Evolutionary conservation across 2,797 vertebrate species (phyloP), one percentile per base, ranked within the genome.

Genomic region (Gambelia wislizenii): DNA sequence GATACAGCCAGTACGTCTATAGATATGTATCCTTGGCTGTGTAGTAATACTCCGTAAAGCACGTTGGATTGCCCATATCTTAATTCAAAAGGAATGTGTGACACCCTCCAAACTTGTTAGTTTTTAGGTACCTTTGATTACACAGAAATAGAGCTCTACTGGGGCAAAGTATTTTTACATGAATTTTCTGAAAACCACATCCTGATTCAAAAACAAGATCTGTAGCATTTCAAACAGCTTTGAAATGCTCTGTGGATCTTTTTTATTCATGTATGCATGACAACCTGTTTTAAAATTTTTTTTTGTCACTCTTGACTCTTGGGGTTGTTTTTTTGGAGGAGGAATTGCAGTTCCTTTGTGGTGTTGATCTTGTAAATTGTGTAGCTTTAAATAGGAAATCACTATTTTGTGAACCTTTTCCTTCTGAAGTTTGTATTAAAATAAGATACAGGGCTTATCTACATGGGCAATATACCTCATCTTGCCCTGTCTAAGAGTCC

Each of bases 401-500:
- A 18, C 33, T 33, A 9, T 84, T 18, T 39, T 78, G 81, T 79
- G 36, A 33, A 86, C 89, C 76, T 81, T 92, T 4, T 77, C 72
- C 56, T 86, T 87, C 81, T 87, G 70, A 47, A 59, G 4, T 1
- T 0, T 9, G 30, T 47, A 77, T 44, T 56, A 52, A 86, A 44
- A 6, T 52, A 59, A 90, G 89, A 54, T 83, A 59, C 47, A 90
- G 83, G n/a, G n/a, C n/a, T n/a, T n/a, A n/a, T n/a, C n/a, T n/a
- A n/a, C n/a, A n/a, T n/a, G n/a, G n/a, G n/a, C n/a, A n/a, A n/a
- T n/a, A n/a, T n/a, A n/a, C n/a, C n/a, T n/a, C n/a, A n/a, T n/a
- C n/a, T n/a, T n/a, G n/a, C n/a, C n/a, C n/a, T n/a, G n/a, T n/a
- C n/a, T n/a, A n/a, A n/a, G n/a, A n/a, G n/a, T n/a, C n/a, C n/a